Conservation (phyloP, 2,113 vertebrate genomes). For the Odontesthes bonariensis region DNA sequence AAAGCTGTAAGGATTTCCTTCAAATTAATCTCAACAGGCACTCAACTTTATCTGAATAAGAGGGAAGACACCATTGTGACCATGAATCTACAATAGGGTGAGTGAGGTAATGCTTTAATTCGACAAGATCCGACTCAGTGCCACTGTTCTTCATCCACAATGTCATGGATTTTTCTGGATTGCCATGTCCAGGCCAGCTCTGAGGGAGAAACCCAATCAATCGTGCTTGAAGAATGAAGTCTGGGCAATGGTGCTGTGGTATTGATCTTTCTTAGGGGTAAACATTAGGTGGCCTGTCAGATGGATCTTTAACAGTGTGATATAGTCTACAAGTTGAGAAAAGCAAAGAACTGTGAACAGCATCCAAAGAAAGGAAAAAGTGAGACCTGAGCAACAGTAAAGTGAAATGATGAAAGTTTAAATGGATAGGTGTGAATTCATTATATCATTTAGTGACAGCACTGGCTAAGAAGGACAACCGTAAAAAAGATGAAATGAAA, state of each 20-base stretch:
- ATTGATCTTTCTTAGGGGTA: constrained; percentile 61
- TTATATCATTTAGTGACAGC: background rate
- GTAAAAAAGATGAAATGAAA: background rate
- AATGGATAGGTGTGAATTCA: background rate
- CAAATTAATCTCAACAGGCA: background rate
- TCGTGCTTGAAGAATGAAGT: constrained; percentile 63
- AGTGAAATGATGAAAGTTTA: background rate
- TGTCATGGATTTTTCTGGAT: constrained; percentile 48
- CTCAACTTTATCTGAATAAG: background rate
- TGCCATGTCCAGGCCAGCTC: constrained; percentile 16
- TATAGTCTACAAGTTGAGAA: constrained; percentile 38
- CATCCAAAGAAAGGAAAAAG: fast-evolving
- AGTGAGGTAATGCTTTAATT: constrained; percentile 21
- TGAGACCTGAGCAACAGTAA: constrained; percentile 1
- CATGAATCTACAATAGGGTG: background rate
- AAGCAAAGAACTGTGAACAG: constrained; percentile 17
- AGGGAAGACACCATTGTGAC: constrained; percentile 5
- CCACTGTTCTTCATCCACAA: constrained; percentile 24
- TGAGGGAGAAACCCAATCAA: constrained; percentile 59
- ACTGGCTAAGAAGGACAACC: background rate
- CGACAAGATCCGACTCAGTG: constrained; percentile 9
- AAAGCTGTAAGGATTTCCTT: background rate
- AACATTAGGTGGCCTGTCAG: constrained; percentile 61
- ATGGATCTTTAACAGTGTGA: constrained; percentile 52
- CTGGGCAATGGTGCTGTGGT: constrained; percentile 42